Percentiles rank a stretch among this genome's conserved stretches.
phyloP scores from a whole-genome alignment of 2,888 invertebrate species.

The Hipparchia semele region DNA sequence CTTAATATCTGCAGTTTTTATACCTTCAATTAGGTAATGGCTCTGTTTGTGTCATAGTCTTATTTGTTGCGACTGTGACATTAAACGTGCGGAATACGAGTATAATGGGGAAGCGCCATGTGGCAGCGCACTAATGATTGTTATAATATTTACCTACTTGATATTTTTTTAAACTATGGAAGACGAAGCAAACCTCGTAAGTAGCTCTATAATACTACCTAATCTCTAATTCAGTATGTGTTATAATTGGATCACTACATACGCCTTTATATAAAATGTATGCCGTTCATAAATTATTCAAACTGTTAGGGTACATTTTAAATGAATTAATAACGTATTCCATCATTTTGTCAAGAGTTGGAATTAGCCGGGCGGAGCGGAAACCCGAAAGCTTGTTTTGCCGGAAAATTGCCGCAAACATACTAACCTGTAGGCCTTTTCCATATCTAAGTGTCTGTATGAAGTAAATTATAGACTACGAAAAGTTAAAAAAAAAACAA shows the following conservation, averaged over 20 bases:
- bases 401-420: constrained; percentile 6
- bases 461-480: no score
- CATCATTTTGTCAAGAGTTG: constrained; percentile 36
- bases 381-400: constrained; percentile 17
- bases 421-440: no score
- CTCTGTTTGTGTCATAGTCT: constrained; percentile 24
- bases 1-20: constrained; percentile 36
- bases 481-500: no score
- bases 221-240: constrained; percentile 15
- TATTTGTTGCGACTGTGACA: constrained; percentile 29
- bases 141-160: constrained; percentile 1
- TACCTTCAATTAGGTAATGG: constrained; percentile 31
- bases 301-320: constrained; percentile 42
- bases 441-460: no score
- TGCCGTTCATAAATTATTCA: constrained; percentile 42
- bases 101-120: constrained; percentile 21
- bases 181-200: neutral
- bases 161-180: constrained; percentile 12
- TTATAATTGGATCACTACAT: constrained; percentile 30
- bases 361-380: constrained; percentile 23
- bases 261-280: constrained; percentile 35
- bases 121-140: constrained; percentile 8
- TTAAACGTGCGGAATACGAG: constrained; percentile 10
- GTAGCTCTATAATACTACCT: neutral
- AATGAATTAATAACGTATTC: constrained; percentile 42